Conservation (phyloP, 2,888 invertebrate genomes). For the Melinaea marsaeus region DNA sequence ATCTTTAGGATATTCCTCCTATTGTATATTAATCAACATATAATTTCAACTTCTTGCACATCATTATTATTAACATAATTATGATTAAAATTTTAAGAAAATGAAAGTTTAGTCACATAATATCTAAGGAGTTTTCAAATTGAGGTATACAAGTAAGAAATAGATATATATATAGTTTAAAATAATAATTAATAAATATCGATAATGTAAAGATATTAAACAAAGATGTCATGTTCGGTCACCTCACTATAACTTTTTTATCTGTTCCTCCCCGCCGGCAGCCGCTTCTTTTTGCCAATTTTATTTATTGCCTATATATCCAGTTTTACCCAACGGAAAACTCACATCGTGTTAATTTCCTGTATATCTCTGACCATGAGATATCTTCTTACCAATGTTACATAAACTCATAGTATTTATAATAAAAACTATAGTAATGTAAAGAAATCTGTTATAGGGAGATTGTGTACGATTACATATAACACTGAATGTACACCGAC, state of each 20-base stretch:
- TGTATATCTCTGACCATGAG: constrained; percentile 42
- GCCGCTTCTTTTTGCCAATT: constrained; percentile 65
- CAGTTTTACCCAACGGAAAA: constrained; percentile 57
- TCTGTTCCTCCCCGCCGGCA: constrained; percentile 52
- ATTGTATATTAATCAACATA: background rate
- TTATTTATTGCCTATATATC: constrained; percentile 70
- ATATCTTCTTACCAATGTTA: constrained; percentile 14
- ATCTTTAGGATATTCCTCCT: background rate
- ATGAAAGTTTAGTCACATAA: too few relatives aligned
- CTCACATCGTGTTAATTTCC: constrained; percentile 73
- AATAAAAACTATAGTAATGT: constrained; percentile 1
- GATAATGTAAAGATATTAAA: background rate
- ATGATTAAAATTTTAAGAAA: too few relatives aligned
- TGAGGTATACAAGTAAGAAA: too few relatives aligned
- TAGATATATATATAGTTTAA: too few relatives aligned
- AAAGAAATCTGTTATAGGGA: too few relatives aligned
- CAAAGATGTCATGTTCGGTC: constrained; percentile 14
- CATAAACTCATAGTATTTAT: constrained; percentile 13
- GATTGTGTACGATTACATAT: too few relatives aligned
- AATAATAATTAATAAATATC: background rate
- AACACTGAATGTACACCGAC: too few relatives aligned
- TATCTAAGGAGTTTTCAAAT: too few relatives aligned
- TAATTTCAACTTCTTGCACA: too few relatives aligned
- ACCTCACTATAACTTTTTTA: constrained; percentile 56
- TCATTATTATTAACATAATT: too few relatives aligned